Evolutionary conservation across 1,140 invertebrate genomes (phyloP), one percentile per base, ranked within the genome.

Genomic region (Prorops nasuta): DNA sequence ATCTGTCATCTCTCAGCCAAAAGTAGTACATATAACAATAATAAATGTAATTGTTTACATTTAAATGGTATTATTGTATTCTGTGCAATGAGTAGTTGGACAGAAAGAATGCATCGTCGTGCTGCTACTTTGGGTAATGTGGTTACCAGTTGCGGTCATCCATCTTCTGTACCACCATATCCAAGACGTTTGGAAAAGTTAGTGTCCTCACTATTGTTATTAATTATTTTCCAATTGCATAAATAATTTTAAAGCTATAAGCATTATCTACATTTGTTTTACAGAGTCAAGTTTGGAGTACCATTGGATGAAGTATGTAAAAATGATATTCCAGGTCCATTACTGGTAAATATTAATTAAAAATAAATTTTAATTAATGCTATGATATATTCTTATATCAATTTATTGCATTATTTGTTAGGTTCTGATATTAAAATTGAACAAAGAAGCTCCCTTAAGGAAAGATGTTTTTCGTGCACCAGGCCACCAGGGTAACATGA

Each of bases 391-490:
- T 3, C 9, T 41, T 22, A n/a, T 41, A 12, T 41, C 22, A 3
- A 41, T n/a, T 20, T 4, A 41, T 20, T 7, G 1, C n/a, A 8
- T 41, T 14, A 49, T 56, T 49, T 71, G 78, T 49, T 56, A 91
- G 88, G 88, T 96, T 51, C 81, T 97, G 49, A 91, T 97, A 64
- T 74, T 97, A 45, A 96, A 96, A 78, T 79, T 96, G 36, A 96
- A 96, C 71, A 96, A 96, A 78, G 92, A 96, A 78, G 94, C 90
- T 8, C 94, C 94, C 1, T 82, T 88, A 54, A 86, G 93, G 36
- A 92, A 94, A 64, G 92, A 97, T 80, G 92, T 96, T 16, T 97
- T 96, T 76, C 83, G 94, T 44, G 94, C 94, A 17, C 94, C 94
- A 9, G 94, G 94, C 1, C 91, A 96, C 72, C 92, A 96, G 73